Evolutionary conservation across 2,888 invertebrate genomes (phyloP), one percentile per base, ranked within the genome.

Genomic region (Cylindroiulus punctatus): DNA sequence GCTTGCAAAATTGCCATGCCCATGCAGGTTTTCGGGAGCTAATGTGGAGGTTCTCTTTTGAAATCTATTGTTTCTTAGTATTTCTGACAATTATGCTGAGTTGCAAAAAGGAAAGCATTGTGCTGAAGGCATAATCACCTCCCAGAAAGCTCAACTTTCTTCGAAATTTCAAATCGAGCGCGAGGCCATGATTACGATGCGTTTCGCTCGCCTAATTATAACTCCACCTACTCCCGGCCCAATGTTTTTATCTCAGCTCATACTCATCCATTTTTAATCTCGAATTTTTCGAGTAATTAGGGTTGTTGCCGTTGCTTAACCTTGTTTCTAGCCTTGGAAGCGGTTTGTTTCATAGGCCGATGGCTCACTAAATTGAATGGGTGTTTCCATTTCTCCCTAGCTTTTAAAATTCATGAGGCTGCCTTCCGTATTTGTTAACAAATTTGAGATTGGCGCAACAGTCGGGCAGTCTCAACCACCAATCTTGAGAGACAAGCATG

Each of bases 201-300:
- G 52, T 52, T 52, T n/a, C n/a, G 52, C n/a, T 52, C n/a, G 19
- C 19, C 52, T 52, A 52, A 52, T 52, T 52, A 52, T 52, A 52
- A 52, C 52, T 52, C 52, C 52, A 5, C 52, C 52, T 19, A 52
- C 52, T 52, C 5, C 19, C 52, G n/a, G 52, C 52, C 52, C n/a
- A n/a, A 52, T 52, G 52, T n/a, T 52, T n/a, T 52, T 17, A 52
- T 52, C 44, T 44, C 14, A 44, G 44, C 44, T 44, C 44, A 14
- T 44, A 44, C 44, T 52, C n/a, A 52, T 52, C 52, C 52, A 52
- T 52, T 52, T 52, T 52, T 52, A 52, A 52, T 52, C 52, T 52
- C 52, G n/a, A n/a, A 52, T 19, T 52, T 52, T n/a, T n/a, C 10
- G n/a, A 52, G 52, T 52, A 52, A 52, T 52, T 19, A 52, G n/a